phyloP scores from a whole-genome alignment of 2,888 invertebrate genomes.

The Drosophila cognata region DNA sequence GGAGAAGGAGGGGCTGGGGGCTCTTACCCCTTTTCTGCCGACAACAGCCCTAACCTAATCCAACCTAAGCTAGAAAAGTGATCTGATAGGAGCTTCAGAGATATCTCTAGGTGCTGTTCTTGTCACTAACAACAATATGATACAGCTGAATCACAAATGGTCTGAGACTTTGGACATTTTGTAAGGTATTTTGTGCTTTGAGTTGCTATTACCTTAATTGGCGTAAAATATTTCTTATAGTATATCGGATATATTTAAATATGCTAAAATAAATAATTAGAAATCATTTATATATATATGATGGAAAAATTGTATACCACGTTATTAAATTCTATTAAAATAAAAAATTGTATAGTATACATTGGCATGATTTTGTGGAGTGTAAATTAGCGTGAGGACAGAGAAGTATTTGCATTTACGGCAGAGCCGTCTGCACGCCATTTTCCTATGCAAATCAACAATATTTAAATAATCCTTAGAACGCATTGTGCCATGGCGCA shows the following conservation, averaged over 20 bases:
- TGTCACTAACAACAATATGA: too few species aligned
- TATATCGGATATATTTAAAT: not conserved
- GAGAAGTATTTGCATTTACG: constrained; percentile 6
- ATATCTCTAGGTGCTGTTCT: too few species aligned
- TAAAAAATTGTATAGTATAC: not conserved
- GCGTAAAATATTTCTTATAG: not conserved
- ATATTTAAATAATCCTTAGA: constrained; percentile 63
- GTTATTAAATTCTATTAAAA: not conserved
- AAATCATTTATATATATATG: not conserved
- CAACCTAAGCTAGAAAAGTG: not conserved
- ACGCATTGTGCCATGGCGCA: constrained; percentile 35
- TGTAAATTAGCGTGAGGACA: constrained; percentile 4
- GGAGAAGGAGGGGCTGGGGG: too few species aligned
- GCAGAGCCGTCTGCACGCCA: constrained; percentile 21
- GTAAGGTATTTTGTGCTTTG: not conserved
- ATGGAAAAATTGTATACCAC: not conserved
- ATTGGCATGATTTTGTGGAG: constrained; percentile 5
- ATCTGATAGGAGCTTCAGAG: too few species aligned
- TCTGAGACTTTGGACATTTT: not conserved
- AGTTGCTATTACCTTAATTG: not conserved
- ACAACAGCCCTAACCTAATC: not conserved
- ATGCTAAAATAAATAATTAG: not conserved
- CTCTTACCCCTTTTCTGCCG: too few species aligned
- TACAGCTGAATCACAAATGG: not conserved
- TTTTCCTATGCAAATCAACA: constrained; percentile 41